phyloP scores from a whole-genome alignment of 2,888 invertebrate genomes.

The Xiphydria camelus region DNA sequence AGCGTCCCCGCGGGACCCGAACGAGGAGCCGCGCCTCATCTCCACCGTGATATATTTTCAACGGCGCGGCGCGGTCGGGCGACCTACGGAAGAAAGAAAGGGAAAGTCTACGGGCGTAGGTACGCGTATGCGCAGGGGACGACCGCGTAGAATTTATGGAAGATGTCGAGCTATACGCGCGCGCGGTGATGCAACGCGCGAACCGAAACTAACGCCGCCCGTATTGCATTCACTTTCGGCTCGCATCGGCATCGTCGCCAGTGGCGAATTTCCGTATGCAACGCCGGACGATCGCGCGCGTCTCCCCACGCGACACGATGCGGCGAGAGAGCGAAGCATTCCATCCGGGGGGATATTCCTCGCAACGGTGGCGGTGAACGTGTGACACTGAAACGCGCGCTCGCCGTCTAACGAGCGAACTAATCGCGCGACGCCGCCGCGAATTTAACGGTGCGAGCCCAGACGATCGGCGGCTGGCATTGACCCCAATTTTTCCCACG shows the following conservation, averaged over 20 bases:
- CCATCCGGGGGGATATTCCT: too few relatives aligned
- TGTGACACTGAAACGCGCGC: conserved; percentile 23
- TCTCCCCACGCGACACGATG: conserved; percentile 2
- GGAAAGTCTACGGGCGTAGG: too few relatives aligned
- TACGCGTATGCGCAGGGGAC: too few relatives aligned
- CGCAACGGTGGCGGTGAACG: conserved; percentile 3
- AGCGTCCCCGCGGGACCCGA: background rate
- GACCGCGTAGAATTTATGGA: too few relatives aligned
- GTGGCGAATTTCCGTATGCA: conserved; percentile 21
- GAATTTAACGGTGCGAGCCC: conserved; percentile 30
- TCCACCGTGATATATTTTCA: too few relatives aligned
- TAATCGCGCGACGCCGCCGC: conserved; percentile 18
- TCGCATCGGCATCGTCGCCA: too few relatives aligned
- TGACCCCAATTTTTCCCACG: conserved; percentile 56
- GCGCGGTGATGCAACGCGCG: too few relatives aligned
- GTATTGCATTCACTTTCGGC: too few relatives aligned
- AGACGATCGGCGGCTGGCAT: conserved; percentile 37
- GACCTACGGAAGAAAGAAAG: too few relatives aligned
- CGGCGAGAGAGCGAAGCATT: conserved; percentile 13
- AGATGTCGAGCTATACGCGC: too few relatives aligned
- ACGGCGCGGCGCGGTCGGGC: too few relatives aligned
- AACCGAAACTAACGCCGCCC: too few relatives aligned
- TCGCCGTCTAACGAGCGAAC: background rate
- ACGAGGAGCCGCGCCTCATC: background rate
- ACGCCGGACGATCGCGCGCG: conserved; percentile 10